Evolutionary conservation across 2,888 invertebrate species (phyloP), one percentile per base, ranked within the genome.

Genomic region (Drosophila parthenogenetica): DNA sequence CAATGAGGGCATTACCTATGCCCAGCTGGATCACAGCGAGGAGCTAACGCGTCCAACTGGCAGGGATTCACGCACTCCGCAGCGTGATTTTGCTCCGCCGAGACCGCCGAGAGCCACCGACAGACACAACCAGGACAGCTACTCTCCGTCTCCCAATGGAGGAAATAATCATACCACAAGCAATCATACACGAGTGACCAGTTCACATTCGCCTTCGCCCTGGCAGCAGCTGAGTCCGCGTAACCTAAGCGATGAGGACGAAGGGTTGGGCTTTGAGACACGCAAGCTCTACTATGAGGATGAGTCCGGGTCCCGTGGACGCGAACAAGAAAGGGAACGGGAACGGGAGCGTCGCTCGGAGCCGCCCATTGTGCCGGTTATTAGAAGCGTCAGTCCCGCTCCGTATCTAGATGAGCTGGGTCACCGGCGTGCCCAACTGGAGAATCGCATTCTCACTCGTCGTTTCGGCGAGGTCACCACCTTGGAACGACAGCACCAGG

Each of bases 191-290:
- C 87, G 90, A 2, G 76, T 89, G 17, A 79, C 87, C 3, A 88
- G 84, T 37, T 90, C 91, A 0, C 90, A 90, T 14, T 91, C 92
- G 0, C 91, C 90, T 1, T 91, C 91, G 5, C 91, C 91, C 2
- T 92, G 91, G 91, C 91, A 91, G 49, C 91, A 91, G 57, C 59
- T 91, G 0, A 91, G 91, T 71, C 91, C 91, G 0, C 90, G 92
- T 5, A 92, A 92, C 65, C 83, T 92, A 61, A 96, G 96, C 11
- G 96, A 96, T 89, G 96, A 96, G 89, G 96, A 96, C 77, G 96
- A 96, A 91, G 96, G 96, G 0, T 91, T 96, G n/a, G 96, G 96
- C 1, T 94, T 95, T 61, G 96, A 96, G 89, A 90, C 90, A 0
- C 89, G 92, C 81, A 93, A 90, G 71, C 92, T 93, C 50, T 93